phyloP scores from a whole-genome alignment of 2,888 invertebrate genomes.

The Melinaea marsaeus region DNA sequence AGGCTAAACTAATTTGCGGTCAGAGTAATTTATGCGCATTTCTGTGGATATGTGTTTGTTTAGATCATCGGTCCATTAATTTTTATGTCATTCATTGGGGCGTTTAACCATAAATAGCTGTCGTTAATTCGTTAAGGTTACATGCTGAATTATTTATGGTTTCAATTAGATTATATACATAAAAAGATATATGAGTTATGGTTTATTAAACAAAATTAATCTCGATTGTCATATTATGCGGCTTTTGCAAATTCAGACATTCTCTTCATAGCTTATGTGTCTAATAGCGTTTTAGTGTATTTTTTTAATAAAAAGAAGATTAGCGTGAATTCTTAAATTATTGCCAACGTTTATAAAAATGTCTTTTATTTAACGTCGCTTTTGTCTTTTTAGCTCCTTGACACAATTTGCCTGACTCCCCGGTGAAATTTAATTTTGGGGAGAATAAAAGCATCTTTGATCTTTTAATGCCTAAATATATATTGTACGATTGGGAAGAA shows the following conservation, averaged over 20 bases:
- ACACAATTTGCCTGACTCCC: slow-evolving; percentile 26
- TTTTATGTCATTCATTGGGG: slow-evolving; percentile 12
- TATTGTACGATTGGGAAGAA: slow-evolving; percentile 7
- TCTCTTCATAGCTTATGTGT: too few species aligned
- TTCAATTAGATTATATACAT: not conserved
- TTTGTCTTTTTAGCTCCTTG: slow-evolving; percentile 20
- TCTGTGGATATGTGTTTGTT: slow-evolving; percentile 31
- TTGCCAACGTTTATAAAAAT: slow-evolving; percentile 16
- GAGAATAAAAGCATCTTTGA: slow-evolving; percentile 20
- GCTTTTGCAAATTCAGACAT: too few species aligned
- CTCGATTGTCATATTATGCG: too few species aligned
- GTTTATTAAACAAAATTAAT: too few species aligned
- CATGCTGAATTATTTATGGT: too few species aligned
- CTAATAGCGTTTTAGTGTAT: not conserved
- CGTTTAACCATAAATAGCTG: not conserved
- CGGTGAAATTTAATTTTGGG: slow-evolving; percentile 28
- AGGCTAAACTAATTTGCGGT: slow-evolving; percentile 35
- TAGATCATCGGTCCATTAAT: slow-evolving; percentile 26
- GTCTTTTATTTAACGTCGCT: slow-evolving; percentile 14
- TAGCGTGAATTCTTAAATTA: slow-evolving; percentile 9
- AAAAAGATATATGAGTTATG: not conserved
- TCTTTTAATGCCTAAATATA: slow-evolving; percentile 18
- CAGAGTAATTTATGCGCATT: slow-evolving; percentile 28
- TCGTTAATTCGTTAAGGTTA: not conserved
- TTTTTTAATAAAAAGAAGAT: slow-evolving; percentile 6